Percentiles rank a stretch among this genome's conserved stretches.
Conservation (phyloP, 1,140 invertebrate genomes). For the Paraescarpia echinospica region DNA sequence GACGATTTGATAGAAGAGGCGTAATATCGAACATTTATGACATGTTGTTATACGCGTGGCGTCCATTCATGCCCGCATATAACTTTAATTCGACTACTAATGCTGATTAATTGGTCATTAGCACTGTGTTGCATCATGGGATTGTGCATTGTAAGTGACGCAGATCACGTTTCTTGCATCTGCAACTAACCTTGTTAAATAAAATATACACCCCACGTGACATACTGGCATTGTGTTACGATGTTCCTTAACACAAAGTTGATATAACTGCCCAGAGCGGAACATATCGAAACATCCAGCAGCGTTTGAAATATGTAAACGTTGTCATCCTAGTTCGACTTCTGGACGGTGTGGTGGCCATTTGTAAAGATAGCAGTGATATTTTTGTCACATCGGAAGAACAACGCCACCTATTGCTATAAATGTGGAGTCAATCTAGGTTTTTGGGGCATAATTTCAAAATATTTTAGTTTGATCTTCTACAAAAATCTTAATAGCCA, state of each 20-base stretch:
- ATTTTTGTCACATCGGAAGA: too few relatives aligned
- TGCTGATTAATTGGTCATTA: background rate
- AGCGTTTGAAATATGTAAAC: too few relatives aligned
- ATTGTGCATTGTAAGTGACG: background rate
- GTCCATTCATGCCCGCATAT: background rate
- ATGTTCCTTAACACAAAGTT: background rate
- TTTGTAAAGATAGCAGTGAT: too few relatives aligned
- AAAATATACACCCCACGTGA: background rate
- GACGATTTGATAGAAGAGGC: background rate
- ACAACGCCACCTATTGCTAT: too few relatives aligned
- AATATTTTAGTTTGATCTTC: too few relatives aligned
- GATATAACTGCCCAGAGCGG: too few relatives aligned
- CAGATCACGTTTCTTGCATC: background rate
- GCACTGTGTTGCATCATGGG: background rate
- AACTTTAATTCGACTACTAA: background rate
- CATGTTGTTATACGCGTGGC: background rate
- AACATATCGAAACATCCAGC: too few relatives aligned
- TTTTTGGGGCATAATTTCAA: too few relatives aligned
- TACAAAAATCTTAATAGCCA: too few relatives aligned
- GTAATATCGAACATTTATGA: constrained; percentile 1
- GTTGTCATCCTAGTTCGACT: too few relatives aligned
- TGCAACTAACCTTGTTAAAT: background rate
- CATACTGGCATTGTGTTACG: background rate
- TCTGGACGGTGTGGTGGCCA: too few relatives aligned
- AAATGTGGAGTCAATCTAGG: too few relatives aligned